Conservation (phyloP, 1,140 invertebrate species). For the Penaeus chinensis region DNA sequence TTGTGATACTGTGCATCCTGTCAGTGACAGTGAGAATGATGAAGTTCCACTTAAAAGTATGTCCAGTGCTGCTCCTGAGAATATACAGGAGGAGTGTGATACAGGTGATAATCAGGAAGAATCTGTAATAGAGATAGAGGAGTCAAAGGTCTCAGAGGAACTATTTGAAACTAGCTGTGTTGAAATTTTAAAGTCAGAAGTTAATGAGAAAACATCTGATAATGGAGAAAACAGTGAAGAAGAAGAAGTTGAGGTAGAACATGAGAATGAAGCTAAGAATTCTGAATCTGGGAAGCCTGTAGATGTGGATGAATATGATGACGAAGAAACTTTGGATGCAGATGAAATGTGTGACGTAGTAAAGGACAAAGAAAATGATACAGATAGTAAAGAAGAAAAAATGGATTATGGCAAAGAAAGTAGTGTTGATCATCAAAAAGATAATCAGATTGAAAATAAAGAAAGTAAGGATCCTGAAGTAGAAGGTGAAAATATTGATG, state of each 20-base stretch:
- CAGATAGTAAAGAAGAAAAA: too few relatives aligned
- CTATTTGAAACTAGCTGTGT: background rate
- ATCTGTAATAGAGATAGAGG: too few relatives aligned
- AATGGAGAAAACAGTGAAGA: background rate
- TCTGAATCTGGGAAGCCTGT: background rate
- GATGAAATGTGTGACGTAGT: background rate
- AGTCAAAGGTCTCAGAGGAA: background rate
- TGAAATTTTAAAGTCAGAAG: background rate
- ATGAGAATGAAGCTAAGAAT: background rate
- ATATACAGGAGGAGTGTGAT: background rate
- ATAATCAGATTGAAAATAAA: too few relatives aligned
- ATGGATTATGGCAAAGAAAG: too few relatives aligned
- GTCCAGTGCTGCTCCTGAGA: background rate
- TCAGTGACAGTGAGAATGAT: background rate
- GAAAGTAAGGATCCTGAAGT: background rate
- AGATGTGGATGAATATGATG: background rate
- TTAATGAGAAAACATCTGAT: background rate
- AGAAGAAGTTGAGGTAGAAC: background rate
- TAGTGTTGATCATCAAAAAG: too few relatives aligned
- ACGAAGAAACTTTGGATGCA: background rate
- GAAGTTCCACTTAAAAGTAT: background rate
- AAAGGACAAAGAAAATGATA: background rate
- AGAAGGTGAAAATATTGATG: background rate
- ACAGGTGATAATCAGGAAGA: background rate
- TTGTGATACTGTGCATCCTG: background rate